Conservation (phyloP, 2,888 invertebrate species). For the Mycalesis mineus region DNA sequence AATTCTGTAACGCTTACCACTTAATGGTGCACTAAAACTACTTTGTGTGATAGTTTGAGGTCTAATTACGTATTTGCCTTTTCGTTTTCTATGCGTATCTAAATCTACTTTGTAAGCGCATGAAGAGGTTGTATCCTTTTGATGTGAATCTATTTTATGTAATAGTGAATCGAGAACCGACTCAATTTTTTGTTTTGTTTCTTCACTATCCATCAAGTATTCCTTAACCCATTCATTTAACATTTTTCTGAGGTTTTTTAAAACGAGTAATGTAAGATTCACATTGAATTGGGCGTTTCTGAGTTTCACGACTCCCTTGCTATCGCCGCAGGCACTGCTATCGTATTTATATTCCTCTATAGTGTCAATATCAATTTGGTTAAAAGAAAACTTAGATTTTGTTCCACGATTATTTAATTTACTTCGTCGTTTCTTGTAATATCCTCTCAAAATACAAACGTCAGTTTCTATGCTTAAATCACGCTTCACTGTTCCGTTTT, state of each 20-base stretch:
- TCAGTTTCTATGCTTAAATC: conserved; percentile 65
- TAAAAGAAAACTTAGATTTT: conserved; percentile 44
- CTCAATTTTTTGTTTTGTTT: conserved; percentile 47
- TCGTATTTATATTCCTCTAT: conserved; percentile 42
- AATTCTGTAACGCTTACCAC: conserved; percentile 43
- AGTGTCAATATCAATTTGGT: conserved; percentile 41
- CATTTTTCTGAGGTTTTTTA: conserved; percentile 53
- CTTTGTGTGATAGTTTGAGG: background rate
- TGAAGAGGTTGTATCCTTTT: conserved; percentile 39
- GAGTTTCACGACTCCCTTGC: conserved; percentile 27
- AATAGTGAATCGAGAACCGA: conserved; percentile 50
- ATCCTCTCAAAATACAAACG: conserved; percentile 52
- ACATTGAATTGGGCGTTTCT: conserved; percentile 31
- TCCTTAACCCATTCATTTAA: conserved; percentile 52
- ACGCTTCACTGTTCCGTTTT: conserved; percentile 46
- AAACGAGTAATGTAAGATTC: conserved; percentile 47
- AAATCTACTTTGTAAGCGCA: conserved; percentile 49
- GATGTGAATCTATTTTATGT: conserved; percentile 38
- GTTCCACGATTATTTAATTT: conserved; percentile 36
- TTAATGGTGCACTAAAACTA: conserved; percentile 36
- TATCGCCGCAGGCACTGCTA: conserved; percentile 51
- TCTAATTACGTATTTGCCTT: background rate
- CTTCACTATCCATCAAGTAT: conserved; percentile 45
- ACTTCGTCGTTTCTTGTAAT: conserved; percentile 46
- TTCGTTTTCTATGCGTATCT: conserved; percentile 40